Conservation (phyloP, 2,797 vertebrate genomes). For the Karalla daura region DNA sequence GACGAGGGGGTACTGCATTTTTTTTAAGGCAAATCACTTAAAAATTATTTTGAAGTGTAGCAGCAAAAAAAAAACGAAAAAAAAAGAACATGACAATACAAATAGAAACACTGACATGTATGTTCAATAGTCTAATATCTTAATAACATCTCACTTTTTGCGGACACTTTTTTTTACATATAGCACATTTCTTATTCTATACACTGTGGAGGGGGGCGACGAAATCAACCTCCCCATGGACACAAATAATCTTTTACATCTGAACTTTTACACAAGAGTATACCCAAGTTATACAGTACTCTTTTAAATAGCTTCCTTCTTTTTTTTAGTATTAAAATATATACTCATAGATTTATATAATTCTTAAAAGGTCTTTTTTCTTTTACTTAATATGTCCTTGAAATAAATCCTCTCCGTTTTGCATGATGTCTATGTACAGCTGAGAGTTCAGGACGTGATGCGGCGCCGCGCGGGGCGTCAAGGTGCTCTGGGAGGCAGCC, state of each 20-base stretch:
- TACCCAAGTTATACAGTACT: conserved; percentile 89
- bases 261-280: conserved; percentile 85
- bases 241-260: conserved; percentile 83
- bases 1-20: conserved; percentile 79
- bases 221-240: conserved; percentile 58
- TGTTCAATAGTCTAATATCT: conserved; percentile 87
- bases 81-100: conserved; percentile 63
- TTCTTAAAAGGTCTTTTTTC: conserved; percentile 74
- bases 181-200: conserved; percentile 84
- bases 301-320: conserved; percentile 89
- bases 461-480: conserved; percentile 39
- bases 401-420: conserved; percentile 83
- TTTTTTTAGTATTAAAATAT: conserved; percentile 88
- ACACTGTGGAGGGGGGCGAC: conserved; percentile 63
- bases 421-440: conserved; percentile 81
- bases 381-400: conserved; percentile 68
- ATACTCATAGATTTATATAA: conserved; percentile 87
- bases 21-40: conserved; percentile 86
- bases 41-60: conserved; percentile 83
- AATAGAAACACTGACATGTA: conserved; percentile 82
- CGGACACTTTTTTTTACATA: conserved; percentile 83
- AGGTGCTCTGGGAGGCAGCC: conserved; percentile 67
- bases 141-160: conserved; percentile 80
- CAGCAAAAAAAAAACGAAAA: conserved; percentile 79
- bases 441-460: conserved; percentile 65